Evolutionary conservation across 2,888 invertebrate genomes (phyloP), one percentile per base, ranked within the genome.

Genomic region (Ellobium chinense): DNA sequence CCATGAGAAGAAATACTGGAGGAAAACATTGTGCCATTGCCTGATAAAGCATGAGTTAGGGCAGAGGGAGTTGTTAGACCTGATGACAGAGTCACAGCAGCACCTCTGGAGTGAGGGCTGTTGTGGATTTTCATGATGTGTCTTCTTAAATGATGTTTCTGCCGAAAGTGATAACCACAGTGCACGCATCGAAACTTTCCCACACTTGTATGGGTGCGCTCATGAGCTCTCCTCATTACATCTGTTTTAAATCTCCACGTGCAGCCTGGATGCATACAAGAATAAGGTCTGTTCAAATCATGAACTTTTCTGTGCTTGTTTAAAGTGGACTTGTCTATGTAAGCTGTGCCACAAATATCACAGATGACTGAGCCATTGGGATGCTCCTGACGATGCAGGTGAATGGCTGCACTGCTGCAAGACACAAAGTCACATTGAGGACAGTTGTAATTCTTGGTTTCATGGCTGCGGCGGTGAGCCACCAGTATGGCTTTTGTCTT

Each of bases 221-320:
- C 84, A 83, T 92, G 92, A 7, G 90, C 91, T 24, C 85, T 83
- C 77, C 91, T 90, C 89, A 90, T 90, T 2, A 87, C 83, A 69
- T 91, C 90, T 3, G 89, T 89, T 72, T 90, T 88, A 80, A 92
- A 92, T 21, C 91, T 69, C 91, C 90, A 91, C 0, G 91, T 91
- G 82, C 91, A 91, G 0, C 89, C 91, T n/a, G 87, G 88, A 76
- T 85, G 89, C 12, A 84, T 86, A 78, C 91, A 92, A 0, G 89
- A 87, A 83, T 85, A 91, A 0, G 92, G 91, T 31, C 91, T 86
- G 46, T 72, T 83, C 5, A 82, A 78, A 74, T 92, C 91, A 81
- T 92, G 91, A n/a, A 92, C 92, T 34, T 87, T 86, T 80, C 89
- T 91, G 80, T 91, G 91, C 83, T 91, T 91, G 36, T 84, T 86